These are phyloP conservation scores for Crypturellus tataupa DNA, from an alignment of 2,797 vertebrate species.

Conservation along the genomic window DNA sequence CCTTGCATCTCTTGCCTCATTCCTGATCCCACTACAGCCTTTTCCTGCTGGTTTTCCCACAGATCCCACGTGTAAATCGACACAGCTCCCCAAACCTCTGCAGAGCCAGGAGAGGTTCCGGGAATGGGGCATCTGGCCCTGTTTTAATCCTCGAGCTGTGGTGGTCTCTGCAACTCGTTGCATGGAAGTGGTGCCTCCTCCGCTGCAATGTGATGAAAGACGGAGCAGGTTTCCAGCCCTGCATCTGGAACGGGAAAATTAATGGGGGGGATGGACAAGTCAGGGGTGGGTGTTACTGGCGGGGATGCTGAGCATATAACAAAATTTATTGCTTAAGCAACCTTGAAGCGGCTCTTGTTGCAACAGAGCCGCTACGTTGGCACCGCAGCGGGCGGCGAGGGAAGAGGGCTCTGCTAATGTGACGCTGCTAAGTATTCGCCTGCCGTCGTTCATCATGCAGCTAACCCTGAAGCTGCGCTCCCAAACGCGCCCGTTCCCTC, in stretches of 20 bases:
- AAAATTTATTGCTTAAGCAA: constrained; percentile 72
- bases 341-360: constrained; percentile 43
- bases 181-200: neutral
- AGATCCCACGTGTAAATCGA: neutral
- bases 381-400: neutral
- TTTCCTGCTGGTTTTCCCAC: neutral
- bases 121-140: neutral
- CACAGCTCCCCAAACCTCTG: neutral
- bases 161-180: neutral
- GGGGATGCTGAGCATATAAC: constrained; percentile 53
- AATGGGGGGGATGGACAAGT: constrained; percentile 48
- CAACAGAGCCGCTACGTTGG: neutral
- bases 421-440: neutral
- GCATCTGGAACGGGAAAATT: constrained; percentile 38
- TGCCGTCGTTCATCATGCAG: neutral
- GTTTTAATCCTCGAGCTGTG: rapidly evolving
- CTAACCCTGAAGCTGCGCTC: neutral
- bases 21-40: neutral
- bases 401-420: neutral
- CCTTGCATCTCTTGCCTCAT: neutral
- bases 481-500: rapidly evolving
- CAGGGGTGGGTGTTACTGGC: constrained; percentile 41
- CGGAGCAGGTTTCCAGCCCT: neutral
- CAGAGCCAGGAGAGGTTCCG: neutral
- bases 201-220: rapidly evolving